Evolutionary conservation across 2,888 invertebrate species (phyloP).

Genomic region (Diachrysia chrysitis): DNA sequence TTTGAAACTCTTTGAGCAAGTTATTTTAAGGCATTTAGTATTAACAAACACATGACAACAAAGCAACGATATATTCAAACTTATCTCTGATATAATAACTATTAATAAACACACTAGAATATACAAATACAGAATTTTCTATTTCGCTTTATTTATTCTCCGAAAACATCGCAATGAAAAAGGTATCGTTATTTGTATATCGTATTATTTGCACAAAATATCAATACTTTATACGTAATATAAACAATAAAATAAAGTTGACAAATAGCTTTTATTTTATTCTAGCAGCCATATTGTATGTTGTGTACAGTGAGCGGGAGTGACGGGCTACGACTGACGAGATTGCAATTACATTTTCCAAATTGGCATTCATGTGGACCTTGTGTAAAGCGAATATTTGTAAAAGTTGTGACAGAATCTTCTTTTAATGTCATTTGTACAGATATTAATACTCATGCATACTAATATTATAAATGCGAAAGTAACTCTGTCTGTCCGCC

Average conservation of each 20-base stretch:
- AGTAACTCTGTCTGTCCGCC: too few relatives aligned
- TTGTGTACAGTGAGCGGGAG: conserved; percentile 26
- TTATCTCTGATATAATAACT: background rate
- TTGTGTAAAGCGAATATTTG: conserved; percentile 31
- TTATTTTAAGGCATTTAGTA: too few relatives aligned
- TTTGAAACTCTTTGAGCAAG: too few relatives aligned
- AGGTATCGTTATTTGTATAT: background rate
- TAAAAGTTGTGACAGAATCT: conserved; percentile 2
- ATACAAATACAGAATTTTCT: background rate
- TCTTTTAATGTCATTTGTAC: conserved; percentile 4
- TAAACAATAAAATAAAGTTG: conserved; percentile 18
- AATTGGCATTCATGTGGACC: conserved; percentile 42
- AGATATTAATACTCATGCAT: background rate
- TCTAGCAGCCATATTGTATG: conserved; percentile 45
- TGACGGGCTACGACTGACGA: conserved; percentile 47
- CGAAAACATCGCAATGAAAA: background rate
- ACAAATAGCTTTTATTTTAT: conserved; percentile 42
- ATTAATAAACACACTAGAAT: too few relatives aligned
- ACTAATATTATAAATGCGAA: too few relatives aligned
- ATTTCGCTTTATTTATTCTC: background rate
- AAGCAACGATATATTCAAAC: too few relatives aligned
- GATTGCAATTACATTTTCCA: conserved; percentile 51
- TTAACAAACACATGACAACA: too few relatives aligned
- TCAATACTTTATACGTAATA: background rate
- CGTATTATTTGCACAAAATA: background rate